phyloP scores from a whole-genome alignment of 2,797 vertebrate species.

The Gadopsis marmoratus region DNA sequence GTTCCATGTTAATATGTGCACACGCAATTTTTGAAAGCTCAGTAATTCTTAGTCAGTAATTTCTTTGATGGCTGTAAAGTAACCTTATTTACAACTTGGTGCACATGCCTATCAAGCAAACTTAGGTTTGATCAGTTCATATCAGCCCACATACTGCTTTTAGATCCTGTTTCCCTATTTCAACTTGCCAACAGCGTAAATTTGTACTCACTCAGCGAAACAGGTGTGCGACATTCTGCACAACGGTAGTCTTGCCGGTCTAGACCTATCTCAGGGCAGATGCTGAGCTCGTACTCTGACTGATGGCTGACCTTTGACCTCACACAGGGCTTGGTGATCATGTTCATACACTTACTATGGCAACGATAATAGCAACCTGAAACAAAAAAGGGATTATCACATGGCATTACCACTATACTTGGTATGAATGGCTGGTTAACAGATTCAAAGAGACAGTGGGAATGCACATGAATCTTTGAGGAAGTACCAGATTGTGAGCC shows the following conservation, averaged over 20 bases:
- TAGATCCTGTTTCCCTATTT: not conserved
- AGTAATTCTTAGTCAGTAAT: not conserved
- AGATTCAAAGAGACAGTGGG: not conserved
- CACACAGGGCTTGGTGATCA: slow-evolving; percentile 94
- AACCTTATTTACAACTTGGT: not conserved
- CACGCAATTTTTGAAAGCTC: not conserved
- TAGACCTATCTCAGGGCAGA: slow-evolving; percentile 95
- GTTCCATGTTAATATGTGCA: not conserved
- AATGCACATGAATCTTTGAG: not conserved
- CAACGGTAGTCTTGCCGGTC: slow-evolving; percentile 98
- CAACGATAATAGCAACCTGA: slow-evolving; percentile 96
- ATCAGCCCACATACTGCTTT: not conserved
- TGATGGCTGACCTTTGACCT: slow-evolving; percentile 97
- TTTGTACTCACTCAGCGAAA: slow-evolving; percentile 92
- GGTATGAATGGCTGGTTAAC: slow-evolving; percentile 5
- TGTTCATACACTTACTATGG: slow-evolving; percentile 97
- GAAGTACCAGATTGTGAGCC: not conserved
- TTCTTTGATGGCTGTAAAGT: not conserved
- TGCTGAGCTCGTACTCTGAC: slow-evolving; percentile 95
- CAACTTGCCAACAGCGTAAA: not conserved
- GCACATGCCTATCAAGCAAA: not conserved
- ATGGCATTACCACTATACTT: not conserved
- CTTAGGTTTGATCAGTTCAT: not conserved
- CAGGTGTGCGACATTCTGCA: slow-evolving; percentile 92
- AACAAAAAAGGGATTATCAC: slow-evolving; percentile 23